Percentiles rank a stretch among this genome's conserved stretches.
These are phyloP conservation scores for Cartodere bifasciata DNA, from an alignment of 2,888 invertebrate species.

Conservation along the genomic window DNA sequence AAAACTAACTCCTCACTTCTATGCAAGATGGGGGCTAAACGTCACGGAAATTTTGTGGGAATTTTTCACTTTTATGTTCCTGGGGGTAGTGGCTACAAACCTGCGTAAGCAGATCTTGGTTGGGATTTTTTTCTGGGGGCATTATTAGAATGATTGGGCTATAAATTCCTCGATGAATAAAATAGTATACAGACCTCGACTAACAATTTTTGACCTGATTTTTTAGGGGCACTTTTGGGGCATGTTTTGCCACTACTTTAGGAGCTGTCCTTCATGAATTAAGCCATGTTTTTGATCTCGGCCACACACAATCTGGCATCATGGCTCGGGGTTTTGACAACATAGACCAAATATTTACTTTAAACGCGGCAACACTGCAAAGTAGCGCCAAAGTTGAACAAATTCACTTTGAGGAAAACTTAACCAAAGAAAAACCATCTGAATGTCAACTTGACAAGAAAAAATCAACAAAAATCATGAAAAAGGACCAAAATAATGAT, in stretches of 20 bases:
- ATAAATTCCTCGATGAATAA: no score
- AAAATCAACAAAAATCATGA: slow-evolving; percentile 21
- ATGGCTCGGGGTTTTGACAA: slow-evolving; percentile 89
- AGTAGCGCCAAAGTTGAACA: slow-evolving; percentile 6
- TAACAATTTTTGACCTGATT: slow-evolving; percentile 11
- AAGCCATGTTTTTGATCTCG: slow-evolving; percentile 88
- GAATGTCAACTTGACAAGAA: slow-evolving; percentile 18
- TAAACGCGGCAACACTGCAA: slow-evolving; percentile 21
- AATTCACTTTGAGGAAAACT: slow-evolving; percentile 21
- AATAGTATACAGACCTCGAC: slow-evolving; percentile 4
- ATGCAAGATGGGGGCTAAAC: no score
- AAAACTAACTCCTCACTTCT: no score
- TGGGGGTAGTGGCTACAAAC: no score
- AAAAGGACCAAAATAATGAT: slow-evolving; percentile 34
- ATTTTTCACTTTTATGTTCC: no score
- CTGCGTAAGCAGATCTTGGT: no score
- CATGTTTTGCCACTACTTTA: slow-evolving; percentile 80
- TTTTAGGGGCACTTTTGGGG: slow-evolving; percentile 64
- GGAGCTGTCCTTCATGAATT: slow-evolving; percentile 89
- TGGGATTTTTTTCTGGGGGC: no score
- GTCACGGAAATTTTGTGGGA: no score
- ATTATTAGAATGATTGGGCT: no score
- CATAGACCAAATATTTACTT: slow-evolving; percentile 64
- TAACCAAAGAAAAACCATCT: slow-evolving; percentile 18
- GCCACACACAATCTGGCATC: slow-evolving; percentile 80